phyloP scores from a whole-genome alignment of 2,113 vertebrate species.

The Thymallus thymallus region DNA sequence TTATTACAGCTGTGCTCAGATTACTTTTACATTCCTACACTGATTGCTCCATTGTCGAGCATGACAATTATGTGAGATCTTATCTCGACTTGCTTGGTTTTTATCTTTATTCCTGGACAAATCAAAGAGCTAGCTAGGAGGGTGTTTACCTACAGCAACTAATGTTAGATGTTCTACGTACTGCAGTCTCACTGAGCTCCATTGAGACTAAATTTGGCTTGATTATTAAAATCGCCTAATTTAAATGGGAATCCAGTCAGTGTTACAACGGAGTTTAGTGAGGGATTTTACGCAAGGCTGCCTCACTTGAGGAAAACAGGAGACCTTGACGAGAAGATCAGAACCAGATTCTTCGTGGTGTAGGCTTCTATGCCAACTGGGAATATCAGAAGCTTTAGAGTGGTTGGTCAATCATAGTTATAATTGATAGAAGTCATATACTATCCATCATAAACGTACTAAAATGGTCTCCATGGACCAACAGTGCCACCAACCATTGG shows the following conservation, averaged over 20 bases:
- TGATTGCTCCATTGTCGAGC: background rate
- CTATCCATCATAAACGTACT: background rate
- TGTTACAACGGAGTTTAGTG: background rate
- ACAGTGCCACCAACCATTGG: background rate
- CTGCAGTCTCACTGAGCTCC: background rate
- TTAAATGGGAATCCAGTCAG: background rate
- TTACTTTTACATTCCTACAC: background rate
- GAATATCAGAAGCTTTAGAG: background rate
- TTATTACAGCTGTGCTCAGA: background rate
- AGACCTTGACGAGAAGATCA: background rate
- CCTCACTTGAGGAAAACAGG: background rate
- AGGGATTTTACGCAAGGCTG: background rate
- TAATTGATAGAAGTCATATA: background rate
- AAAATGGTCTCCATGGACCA: background rate
- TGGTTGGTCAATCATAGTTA: background rate
- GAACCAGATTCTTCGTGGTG: background rate
- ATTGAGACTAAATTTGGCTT: background rate
- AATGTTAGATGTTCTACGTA: background rate
- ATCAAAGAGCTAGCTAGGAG: background rate
- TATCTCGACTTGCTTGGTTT: background rate
- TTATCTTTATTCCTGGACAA: background rate
- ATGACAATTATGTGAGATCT: background rate
- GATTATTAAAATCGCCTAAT: background rate
- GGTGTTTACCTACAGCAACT: background rate
- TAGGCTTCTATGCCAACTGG: background rate